A percentile compares a stretch with the other conserved stretches of the same genome.
Conservation (phyloP, 2,797 vertebrate genomes). For the Cyprinella venusta region DNA sequence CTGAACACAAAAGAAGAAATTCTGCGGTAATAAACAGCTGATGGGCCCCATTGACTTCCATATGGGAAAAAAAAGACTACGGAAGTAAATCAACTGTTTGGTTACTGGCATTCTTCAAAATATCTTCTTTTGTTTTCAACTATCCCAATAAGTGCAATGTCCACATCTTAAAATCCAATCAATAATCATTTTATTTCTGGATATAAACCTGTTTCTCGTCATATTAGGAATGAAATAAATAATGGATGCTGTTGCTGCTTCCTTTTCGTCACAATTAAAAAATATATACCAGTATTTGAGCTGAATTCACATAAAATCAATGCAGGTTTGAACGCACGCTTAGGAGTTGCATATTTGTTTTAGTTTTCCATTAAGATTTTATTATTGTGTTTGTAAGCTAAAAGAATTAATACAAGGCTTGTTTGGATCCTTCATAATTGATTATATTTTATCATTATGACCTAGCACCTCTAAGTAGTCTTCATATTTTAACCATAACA, state of each 20-base stretch:
- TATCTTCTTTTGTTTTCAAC: neutral
- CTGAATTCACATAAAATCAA: neutral
- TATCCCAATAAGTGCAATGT: neutral
- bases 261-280: neutral
- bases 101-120: too few relatives aligned
- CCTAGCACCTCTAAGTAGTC: neutral
- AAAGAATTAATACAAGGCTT: slow-evolving; percentile 4
- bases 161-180: neutral
- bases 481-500: neutral
- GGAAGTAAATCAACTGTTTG: too few relatives aligned
- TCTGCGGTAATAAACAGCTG: neutral
- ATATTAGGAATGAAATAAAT: neutral
- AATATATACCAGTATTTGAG: neutral
- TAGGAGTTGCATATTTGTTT: neutral
- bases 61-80: too few relatives aligned
- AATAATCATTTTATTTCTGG: neutral
- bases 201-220: neutral
- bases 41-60: neutral
- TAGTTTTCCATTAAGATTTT: neutral
- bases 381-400: neutral
- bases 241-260: neutral
- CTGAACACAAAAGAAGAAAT: neutral
- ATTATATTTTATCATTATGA: neutral
- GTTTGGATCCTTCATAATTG: slow-evolving; percentile 20
- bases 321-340: neutral